These are phyloP conservation scores for Caenorhabditis briggsae DNA, from an alignment of 1,140 invertebrate species.

Conservation along the genomic window DNA sequence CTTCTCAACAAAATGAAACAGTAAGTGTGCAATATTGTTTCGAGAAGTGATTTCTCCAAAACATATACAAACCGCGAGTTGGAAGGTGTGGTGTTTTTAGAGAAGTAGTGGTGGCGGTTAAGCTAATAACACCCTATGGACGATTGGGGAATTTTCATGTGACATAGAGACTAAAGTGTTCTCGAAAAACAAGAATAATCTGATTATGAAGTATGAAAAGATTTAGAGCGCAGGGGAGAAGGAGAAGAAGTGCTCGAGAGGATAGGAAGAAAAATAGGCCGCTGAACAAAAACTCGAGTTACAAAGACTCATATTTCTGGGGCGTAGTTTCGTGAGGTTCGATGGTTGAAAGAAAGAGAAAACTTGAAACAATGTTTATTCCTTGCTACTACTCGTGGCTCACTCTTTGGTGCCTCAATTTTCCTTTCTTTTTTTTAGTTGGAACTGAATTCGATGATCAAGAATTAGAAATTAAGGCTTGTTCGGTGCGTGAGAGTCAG, in stretches of 20 bases:
- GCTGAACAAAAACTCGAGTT: background rate
- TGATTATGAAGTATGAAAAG: background rate
- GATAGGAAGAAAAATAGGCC: background rate
- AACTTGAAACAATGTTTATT: constrained; percentile 43
- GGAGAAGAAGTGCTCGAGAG: too few species aligned
- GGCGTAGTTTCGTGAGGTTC: constrained; percentile 3
- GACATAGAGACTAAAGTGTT: background rate
- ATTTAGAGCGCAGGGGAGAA: background rate
- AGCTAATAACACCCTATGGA: too few species aligned
- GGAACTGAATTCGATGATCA: too few species aligned
- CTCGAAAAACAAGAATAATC: background rate
- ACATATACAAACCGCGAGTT: too few species aligned
- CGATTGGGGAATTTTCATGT: constrained; percentile 6
- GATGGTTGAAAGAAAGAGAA: background rate
- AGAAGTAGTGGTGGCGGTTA: too few species aligned
- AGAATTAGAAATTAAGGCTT: too few species aligned
- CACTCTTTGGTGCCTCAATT: background rate
- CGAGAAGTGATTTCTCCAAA: too few species aligned
- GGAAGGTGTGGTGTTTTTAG: too few species aligned
- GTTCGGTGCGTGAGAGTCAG: too few species aligned
- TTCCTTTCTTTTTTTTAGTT: background rate
- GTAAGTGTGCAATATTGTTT: background rate
- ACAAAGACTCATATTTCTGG: constrained; percentile 24
- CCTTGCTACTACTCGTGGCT: background rate
- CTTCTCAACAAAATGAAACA: constrained; percentile 5